Evolutionary conservation across 2,113 vertebrate genomes (phyloP).

Genomic region (Phoenicopterus ruber): DNA sequence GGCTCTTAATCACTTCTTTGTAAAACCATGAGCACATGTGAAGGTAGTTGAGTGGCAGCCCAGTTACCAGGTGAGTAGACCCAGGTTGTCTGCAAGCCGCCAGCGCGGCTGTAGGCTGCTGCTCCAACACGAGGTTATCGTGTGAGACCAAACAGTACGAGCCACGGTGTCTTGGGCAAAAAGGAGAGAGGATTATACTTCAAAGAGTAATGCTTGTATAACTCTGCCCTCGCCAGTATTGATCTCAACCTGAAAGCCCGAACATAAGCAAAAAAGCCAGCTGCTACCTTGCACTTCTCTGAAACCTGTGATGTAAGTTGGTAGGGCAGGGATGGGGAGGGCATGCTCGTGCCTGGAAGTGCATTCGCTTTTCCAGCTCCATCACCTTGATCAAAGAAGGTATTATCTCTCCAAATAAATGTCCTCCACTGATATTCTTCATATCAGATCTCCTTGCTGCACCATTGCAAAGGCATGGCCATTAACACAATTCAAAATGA

Average conservation of each 20-base stretch:
- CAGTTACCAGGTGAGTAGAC: neutral
- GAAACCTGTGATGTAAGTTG: neutral
- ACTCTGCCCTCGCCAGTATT: neutral
- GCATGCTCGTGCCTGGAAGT: neutral
- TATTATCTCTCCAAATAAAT: neutral
- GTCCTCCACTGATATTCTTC: neutral
- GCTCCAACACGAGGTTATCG: fast-evolving
- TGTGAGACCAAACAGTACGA: neutral
- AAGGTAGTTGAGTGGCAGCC: neutral
- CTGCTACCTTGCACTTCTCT: neutral
- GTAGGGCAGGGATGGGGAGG: neutral
- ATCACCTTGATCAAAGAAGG: neutral
- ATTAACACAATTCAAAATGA: neutral
- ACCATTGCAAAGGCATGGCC: neutral
- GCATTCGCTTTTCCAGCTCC: neutral
- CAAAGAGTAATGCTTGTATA: neutral
- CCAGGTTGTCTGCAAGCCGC: neutral
- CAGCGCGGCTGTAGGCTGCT: neutral
- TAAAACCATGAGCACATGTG: neutral
- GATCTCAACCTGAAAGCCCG: neutral
- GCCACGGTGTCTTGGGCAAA: neutral
- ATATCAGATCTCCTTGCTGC: neutral
- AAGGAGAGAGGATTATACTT: neutral
- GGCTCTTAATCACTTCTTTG: neutral
- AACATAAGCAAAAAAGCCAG: neutral